Base-by-base conservation (phyloP, 2,113 vertebrate species). In the Cavia aperea region DNA sequence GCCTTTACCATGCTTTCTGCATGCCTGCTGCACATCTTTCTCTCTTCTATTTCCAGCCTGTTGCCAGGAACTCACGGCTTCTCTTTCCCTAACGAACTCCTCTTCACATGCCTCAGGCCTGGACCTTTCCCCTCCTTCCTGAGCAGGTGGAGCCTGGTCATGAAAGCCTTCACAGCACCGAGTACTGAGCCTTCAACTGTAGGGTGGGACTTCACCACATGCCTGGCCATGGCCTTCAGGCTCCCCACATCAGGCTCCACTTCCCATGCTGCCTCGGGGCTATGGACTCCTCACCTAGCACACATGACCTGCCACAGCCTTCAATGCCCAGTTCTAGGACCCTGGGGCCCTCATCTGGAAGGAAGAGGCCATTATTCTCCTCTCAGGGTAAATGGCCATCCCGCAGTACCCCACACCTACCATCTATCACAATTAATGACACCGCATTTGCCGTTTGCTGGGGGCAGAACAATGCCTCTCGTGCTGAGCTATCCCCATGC, bases 121-220 rank as follows among this genome's bases (percentile, higher is more conserved):
- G 11, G 29, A 29, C 73, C 46, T 49, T 15, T 31, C 66, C 66
- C 31, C 6, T 19, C n/a, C 49, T 12, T 5, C 6, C 19, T 12
- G 66, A 14, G 58, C 31, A 1, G 43, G 36, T 60, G 19, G 43
- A 29, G 15, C 8, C 7, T n/a, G 13, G 49, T n/a, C 5, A 0
- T 36, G 63, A 33, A 51, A 18, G 63, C 29, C 54, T 51, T 39
- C 36, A 0, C 23, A 10, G 36, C 56, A 11, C 14, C 33, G 10
- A 0, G 9, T 1, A 33, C 36, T 46, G 9, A 3, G 0, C 7
- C 66, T 13, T 54, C 36, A 46, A 0, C 24, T 0, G 1, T 12
- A 21, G 18, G 16, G 23, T 14, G 19, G 19, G 75, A 18, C 56
- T 60, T 49, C 13, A 15, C 31, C 46, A 23, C 29, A 5, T 1